Evolutionary conservation across 2,797 vertebrate genomes (phyloP).

Genomic region (Ptychobarbus kaznakovi): DNA sequence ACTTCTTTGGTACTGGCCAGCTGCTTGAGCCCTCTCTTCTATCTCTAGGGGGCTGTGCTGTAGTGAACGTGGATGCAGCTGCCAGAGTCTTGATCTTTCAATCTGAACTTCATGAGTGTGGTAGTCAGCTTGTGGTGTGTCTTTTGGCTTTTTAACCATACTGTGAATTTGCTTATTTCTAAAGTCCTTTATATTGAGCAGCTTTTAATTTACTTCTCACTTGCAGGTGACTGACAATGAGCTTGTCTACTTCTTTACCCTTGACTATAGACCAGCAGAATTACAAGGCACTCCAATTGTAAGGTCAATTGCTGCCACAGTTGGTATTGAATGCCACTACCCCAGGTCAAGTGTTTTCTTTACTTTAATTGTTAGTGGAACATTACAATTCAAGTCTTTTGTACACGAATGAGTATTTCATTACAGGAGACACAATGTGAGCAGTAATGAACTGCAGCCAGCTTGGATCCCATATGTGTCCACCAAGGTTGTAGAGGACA

Average conservation of each 20-base stretch:
- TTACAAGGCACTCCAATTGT: constrained; percentile 49
- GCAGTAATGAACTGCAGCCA: constrained; percentile 71
- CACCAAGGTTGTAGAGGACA: constrained; percentile 68
- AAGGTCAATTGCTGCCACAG: constrained; percentile 63
- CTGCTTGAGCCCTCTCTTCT: constrained; percentile 59
- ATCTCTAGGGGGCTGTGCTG: constrained; percentile 67
- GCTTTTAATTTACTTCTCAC: neutral
- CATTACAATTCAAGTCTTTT: neutral
- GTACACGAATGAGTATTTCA: constrained; percentile 33
- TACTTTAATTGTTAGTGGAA: neutral
- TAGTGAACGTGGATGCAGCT: constrained; percentile 42
- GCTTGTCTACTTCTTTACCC: constrained; percentile 68
- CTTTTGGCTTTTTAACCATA: neutral
- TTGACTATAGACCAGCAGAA: constrained; percentile 68
- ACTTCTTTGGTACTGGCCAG: constrained; percentile 67
- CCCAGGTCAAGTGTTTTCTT: constrained; percentile 65
- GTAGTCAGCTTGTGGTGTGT: constrained; percentile 66
- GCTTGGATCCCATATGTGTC: constrained; percentile 71
- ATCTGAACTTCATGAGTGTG: constrained; percentile 67
- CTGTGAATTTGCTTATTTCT: too few species aligned
- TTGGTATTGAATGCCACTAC: constrained; percentile 75
- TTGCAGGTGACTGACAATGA: constrained; percentile 63
- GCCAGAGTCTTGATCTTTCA: constrained; percentile 68
- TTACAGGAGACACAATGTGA: constrained; percentile 75
- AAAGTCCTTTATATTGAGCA: too few species aligned